These are phyloP conservation scores for Callinectes sapidus DNA, from an alignment of 2,888 invertebrate species.

Conservation along the genomic window DNA sequence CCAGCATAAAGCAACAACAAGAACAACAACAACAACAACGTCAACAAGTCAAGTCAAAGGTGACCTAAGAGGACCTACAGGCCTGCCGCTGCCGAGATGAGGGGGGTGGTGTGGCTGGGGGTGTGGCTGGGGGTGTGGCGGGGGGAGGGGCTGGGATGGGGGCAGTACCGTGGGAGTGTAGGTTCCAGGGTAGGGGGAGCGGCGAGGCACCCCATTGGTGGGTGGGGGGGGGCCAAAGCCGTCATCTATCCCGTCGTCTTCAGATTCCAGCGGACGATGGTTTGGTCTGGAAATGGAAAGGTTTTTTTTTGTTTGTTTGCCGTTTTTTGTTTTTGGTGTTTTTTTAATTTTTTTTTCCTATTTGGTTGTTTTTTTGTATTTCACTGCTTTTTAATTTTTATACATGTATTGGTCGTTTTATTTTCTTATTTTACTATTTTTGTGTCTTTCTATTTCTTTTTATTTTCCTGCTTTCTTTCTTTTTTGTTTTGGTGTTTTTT, in stretches of 20 bases:
- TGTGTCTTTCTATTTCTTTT: too few species aligned
- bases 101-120: conserved; percentile 35
- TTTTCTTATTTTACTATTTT: too few species aligned
- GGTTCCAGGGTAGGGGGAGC: conserved; percentile 45
- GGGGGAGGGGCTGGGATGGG: neutral
- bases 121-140: conserved; percentile 28
- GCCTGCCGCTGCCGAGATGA: neutral
- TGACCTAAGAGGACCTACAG: conserved; percentile 29
- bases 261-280: neutral
- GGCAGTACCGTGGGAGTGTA: conserved; percentile 35
- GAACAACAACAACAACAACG: neutral
- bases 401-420: too few species aligned
- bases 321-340: neutral
- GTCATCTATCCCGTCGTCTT: conserved; percentile 48
- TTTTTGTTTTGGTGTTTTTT: too few species aligned
- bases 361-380: too few species aligned
- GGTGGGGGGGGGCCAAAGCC: conserved; percentile 53
- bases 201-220: conserved; percentile 48
- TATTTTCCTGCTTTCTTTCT: too few species aligned
- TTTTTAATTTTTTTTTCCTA: too few species aligned
- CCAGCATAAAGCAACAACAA: neutral
- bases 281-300: neutral
- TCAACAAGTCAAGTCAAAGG: neutral
- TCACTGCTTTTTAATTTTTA: too few species aligned
- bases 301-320: neutral